Evolutionary conservation across 1,140 invertebrate species (phyloP).

Genomic region (Aporrectodea caliginosa): DNA sequence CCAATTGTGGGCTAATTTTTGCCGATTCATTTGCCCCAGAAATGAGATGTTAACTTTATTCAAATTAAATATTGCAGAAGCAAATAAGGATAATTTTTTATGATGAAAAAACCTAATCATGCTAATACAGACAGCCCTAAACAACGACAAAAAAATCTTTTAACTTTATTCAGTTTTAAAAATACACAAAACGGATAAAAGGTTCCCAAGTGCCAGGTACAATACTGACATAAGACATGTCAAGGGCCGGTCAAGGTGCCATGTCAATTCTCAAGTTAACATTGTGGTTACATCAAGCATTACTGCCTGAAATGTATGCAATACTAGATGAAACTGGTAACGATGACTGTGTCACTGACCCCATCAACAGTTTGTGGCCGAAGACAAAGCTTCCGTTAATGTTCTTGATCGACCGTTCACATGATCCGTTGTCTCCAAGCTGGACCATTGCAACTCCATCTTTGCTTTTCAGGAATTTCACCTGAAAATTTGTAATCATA

Average conservation of each 20-base stretch:
- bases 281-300: no score
- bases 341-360: conserved; percentile 51
- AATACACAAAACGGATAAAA: not conserved
- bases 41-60: no score
- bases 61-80: no score
- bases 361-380: conserved; percentile 63
- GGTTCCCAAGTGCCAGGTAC: not conserved
- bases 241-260: no score
- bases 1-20: no score
- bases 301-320: no score
- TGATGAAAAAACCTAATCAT: no score
- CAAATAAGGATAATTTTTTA: no score
- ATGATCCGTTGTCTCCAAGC: conserved; percentile 92
- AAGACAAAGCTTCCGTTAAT: conserved; percentile 88
- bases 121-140: no score
- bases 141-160: no score
- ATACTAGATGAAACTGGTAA: not conserved
- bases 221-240: not conserved
- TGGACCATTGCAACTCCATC: conserved; percentile 99
- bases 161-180: not conserved
- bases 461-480: conserved; percentile 98
- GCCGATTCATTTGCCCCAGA: no score
- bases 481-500: conserved; percentile 62
- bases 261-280: no score
- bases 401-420: conserved; percentile 89